These are phyloP conservation scores for Odontamblyopus rebecca DNA, from an alignment of 2,797 vertebrate species.

Conservation along the genomic window DNA sequence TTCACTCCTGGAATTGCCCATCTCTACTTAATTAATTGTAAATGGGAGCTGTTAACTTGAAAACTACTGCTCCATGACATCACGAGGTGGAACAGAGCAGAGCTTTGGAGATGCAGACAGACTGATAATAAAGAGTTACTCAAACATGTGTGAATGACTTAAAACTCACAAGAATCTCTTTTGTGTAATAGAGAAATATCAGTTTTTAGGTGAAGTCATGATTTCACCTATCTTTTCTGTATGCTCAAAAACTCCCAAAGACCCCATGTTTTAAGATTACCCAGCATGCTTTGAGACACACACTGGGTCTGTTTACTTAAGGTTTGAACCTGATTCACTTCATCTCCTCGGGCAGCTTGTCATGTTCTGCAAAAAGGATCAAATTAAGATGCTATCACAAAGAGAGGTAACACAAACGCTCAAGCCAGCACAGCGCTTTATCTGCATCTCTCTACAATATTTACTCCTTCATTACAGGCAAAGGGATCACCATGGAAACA, in stretches of 20 bases:
- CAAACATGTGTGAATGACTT: no score
- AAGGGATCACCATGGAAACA: slow-evolving; percentile 24
- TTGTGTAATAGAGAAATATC: no score
- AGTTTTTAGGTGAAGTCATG: not conserved
- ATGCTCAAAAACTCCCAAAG: not conserved
- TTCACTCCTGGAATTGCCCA: no score
- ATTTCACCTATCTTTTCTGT: not conserved
- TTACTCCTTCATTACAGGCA: slow-evolving; percentile 37
- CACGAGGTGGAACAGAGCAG: no score
- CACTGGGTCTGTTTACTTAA: not conserved
- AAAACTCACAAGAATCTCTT: no score
- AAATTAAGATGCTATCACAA: slow-evolving; percentile 15
- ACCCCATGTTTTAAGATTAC: not conserved
- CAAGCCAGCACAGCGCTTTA: slow-evolving; percentile 9
- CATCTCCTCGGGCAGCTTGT: slow-evolving; percentile 7
- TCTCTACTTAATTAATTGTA: no score
- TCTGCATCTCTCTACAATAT: slow-evolving; percentile 14
- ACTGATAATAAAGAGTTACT: no score
- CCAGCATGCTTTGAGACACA: not conserved
- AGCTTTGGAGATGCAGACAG: no score
- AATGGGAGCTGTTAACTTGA: no score
- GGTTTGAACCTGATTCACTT: not conserved
- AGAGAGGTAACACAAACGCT: slow-evolving; percentile 20
- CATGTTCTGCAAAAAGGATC: slow-evolving; percentile 15
- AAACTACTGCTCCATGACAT: no score